Conservation (phyloP, 2,888 invertebrate genomes). For the Lycaena phlaeas region DNA sequence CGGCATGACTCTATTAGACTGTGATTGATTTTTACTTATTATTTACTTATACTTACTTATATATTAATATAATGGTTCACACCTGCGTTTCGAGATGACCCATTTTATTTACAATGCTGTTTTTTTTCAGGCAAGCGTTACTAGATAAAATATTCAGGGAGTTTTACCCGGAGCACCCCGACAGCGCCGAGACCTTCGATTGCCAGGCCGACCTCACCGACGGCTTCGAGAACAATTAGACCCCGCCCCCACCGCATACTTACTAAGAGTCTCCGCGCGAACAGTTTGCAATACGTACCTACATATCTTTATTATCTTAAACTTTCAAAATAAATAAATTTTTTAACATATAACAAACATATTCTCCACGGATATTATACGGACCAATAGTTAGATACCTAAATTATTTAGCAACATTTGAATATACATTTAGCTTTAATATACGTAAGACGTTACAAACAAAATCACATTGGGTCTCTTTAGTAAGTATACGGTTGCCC, state of each 20-base stretch:
- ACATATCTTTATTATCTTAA: conserved; percentile 10
- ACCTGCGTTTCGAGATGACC: no score
- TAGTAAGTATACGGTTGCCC: conserved; percentile 9
- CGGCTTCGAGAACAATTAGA: conserved; percentile 45
- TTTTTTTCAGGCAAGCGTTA: conserved; percentile 77
- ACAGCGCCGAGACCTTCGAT: conserved; percentile 71
- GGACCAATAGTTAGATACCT: conserved; percentile 12
- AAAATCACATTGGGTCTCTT: conserved; percentile 8
- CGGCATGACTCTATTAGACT: no score
- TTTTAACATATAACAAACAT: conserved; percentile 12
- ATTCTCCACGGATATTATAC: conserved; percentile 6
- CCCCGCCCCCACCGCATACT: conserved; percentile 11
- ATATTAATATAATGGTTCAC: no score
- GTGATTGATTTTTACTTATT: no score
- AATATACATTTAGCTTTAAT: conserved; percentile 7
- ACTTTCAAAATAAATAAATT: conserved; percentile 9
- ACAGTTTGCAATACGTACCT: conserved; percentile 1
- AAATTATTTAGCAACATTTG: conserved; percentile 10
- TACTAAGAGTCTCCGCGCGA: conserved; percentile 14
- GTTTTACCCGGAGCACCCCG: conserved; percentile 82
- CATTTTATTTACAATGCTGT: background rate
- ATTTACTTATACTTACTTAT: no score
- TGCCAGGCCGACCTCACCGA: conserved; percentile 54
- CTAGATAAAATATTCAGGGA: conserved; percentile 86
- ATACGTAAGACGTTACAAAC: background rate